A percentile compares a stretch with the other conserved stretches of the same genome.
These are phyloP conservation scores for Calidris pugnax DNA, from an alignment of 2,113 vertebrate genomes.

Conservation along the genomic window DNA sequence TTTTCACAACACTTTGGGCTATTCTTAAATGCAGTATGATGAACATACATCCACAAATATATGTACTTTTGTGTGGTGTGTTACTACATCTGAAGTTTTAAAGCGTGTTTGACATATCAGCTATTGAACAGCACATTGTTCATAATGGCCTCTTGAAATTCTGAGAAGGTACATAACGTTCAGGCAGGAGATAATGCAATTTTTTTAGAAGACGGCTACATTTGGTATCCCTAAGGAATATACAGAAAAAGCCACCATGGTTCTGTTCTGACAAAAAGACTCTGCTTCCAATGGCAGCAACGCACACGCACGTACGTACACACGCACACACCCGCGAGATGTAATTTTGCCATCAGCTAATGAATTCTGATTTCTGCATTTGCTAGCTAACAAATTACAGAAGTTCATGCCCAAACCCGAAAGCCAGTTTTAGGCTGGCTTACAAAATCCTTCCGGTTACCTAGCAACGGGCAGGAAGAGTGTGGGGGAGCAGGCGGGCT, in stretches of 20 bases:
- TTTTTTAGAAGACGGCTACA: not conserved
- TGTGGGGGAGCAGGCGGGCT: not conserved
- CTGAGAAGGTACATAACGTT: not conserved
- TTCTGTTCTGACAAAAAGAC: not conserved
- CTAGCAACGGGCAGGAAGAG: conserved; percentile 34
- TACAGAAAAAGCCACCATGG: not conserved
- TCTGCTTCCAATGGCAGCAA: not conserved
- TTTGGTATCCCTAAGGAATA: not conserved
- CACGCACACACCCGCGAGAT: not conserved
- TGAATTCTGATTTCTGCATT: not conserved
- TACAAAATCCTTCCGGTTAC: conserved; percentile 4
- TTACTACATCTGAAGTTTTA: not conserved
- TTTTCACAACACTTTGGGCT: not conserved
- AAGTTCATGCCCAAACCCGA: conserved; percentile 4
- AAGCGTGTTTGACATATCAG: not conserved
- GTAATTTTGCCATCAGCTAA: not conserved
- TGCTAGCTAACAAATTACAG: not conserved
- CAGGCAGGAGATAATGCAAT: not conserved
- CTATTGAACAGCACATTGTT: not conserved
- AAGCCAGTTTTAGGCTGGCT: not conserved
- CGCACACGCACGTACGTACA: accelerated
- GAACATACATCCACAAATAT: not conserved
- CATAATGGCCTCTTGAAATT: not conserved
- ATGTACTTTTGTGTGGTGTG: not conserved
- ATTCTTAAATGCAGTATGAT: not conserved